Evolutionary conservation across 1,140 invertebrate species (phyloP).

Genomic region (Phocides pigmalion): DNA sequence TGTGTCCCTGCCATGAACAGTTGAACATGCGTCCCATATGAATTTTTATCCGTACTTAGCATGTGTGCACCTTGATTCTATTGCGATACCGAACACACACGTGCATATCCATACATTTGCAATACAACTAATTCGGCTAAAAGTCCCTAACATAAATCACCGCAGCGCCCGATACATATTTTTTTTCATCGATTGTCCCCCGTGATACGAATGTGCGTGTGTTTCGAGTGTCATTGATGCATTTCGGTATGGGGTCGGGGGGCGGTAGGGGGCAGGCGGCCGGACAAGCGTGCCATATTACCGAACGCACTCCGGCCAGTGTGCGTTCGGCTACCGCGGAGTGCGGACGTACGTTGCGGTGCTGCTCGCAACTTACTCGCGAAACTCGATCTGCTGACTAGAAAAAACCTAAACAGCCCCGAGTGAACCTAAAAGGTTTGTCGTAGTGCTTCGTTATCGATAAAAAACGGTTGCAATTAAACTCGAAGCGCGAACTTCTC

Average conservation of each 20-base stretch:
- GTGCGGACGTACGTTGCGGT: conserved; percentile 58
- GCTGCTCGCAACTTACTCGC: conserved; percentile 59
- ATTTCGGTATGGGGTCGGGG: conserved; percentile 74
- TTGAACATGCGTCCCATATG: neutral
- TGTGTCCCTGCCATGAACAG: neutral
- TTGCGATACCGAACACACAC: neutral
- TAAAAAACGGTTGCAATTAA: conserved; percentile 52
- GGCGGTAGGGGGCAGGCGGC: conserved; percentile 59
- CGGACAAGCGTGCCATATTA: conserved; percentile 58
- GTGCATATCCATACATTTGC: conserved; percentile 2
- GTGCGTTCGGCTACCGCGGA: conserved; percentile 55
- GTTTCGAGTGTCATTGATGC: conserved; percentile 81
- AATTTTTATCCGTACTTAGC: neutral
- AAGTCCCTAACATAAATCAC: conserved; percentile 23
- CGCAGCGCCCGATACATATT: conserved; percentile 39
- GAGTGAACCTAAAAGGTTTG: conserved; percentile 61
- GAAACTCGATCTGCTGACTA: conserved; percentile 66
- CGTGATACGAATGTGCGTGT: conserved; percentile 73
- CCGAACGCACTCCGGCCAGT: conserved; percentile 68
- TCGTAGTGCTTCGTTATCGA: conserved; percentile 62
- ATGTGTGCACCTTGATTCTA: neutral
- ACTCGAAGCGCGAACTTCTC: conserved; percentile 60
- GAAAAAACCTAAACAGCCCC: conserved; percentile 46
- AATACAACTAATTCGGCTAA: conserved; percentile 28
- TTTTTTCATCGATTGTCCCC: conserved; percentile 75